These are phyloP conservation scores for Propsilocerus akamusi DNA, from an alignment of 1,140 invertebrate species.

Conservation along the genomic window DNA sequence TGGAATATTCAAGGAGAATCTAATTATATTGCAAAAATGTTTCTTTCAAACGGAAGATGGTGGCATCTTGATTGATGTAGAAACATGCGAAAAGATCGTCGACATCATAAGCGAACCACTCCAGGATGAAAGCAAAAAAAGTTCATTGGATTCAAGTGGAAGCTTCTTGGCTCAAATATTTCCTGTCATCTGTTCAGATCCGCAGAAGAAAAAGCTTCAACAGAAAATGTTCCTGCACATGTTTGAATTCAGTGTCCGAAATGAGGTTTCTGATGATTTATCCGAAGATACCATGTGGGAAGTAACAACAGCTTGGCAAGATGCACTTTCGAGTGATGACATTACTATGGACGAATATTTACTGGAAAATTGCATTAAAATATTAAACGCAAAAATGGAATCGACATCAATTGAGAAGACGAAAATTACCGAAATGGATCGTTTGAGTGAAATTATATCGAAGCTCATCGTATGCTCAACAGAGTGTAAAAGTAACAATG, in stretches of 20 bases:
- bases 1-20: conserved; percentile 22
- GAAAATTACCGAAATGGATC: conserved; percentile 11
- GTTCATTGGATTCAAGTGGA: conserved; percentile 26
- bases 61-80: conserved; percentile 26
- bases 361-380: conserved; percentile 12
- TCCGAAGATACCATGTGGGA: conserved; percentile 29
- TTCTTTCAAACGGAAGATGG: conserved; percentile 21
- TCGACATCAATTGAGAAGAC: conserved; percentile 7
- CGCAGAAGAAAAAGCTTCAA: conserved; percentile 17
- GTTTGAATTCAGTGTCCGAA: conserved; percentile 24
- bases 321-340: conserved; percentile 24
- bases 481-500: conserved; percentile 15
- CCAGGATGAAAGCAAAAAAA: conserved; percentile 10
- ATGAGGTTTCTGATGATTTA: conserved; percentile 16
- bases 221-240: conserved; percentile 25
- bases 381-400: conserved; percentile 11
- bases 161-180: conserved; percentile 29
- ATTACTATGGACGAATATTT: conserved; percentile 14
- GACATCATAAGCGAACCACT: conserved; percentile 21
- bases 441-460: conserved; percentile 18
- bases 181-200: conserved; percentile 22
- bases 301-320: conserved; percentile 31
- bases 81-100: conserved; percentile 28
- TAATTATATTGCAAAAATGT: conserved; percentile 25
- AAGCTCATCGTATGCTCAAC: conserved; percentile 19